Conservation (phyloP, 1,140 invertebrate genomes). For the Trichogramma pretiosum region DNA sequence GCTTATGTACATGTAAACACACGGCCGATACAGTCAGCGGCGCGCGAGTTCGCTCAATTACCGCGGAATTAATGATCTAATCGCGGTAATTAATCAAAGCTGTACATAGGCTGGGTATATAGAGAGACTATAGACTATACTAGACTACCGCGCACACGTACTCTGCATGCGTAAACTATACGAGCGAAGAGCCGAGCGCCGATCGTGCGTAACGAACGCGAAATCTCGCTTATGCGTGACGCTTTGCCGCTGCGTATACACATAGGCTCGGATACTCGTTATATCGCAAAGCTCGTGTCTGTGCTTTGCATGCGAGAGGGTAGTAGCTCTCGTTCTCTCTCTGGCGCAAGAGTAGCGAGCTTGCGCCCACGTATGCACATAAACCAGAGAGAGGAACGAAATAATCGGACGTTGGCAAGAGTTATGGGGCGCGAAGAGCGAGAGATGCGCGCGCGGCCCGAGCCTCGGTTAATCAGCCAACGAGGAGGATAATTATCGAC, state of each 20-base stretch:
- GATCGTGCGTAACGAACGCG: constrained; percentile 8
- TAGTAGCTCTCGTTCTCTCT: not conserved
- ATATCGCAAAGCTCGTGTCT: too few species aligned
- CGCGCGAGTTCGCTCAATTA: constrained; percentile 12
- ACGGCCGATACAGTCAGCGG: too few species aligned
- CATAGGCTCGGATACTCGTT: too few species aligned
- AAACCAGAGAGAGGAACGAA: constrained; percentile 33
- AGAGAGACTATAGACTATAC: too few species aligned
- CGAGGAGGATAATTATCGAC: constrained; percentile 49
- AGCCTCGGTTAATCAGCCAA: constrained; percentile 48
- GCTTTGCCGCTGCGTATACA: too few species aligned
- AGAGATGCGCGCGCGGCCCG: too few species aligned
- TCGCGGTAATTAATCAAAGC: constrained; percentile 19
- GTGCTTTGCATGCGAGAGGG: not conserved
- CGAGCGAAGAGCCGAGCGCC: not conserved
- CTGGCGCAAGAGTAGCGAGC: constrained; percentile 21
- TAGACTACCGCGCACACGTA: not conserved
- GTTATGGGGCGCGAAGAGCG: constrained; percentile 47
- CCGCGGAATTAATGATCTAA: constrained; percentile 20
- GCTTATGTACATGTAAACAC: too few species aligned
- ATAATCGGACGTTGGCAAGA: constrained; percentile 44
- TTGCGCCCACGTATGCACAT: constrained; percentile 34
- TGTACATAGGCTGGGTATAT: too few species aligned
- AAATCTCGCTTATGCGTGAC: constrained; percentile 3
- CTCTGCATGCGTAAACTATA: too few species aligned